phyloP scores from a whole-genome alignment of 2,797 vertebrate genomes.

The Acanthopagrus latus region DNA sequence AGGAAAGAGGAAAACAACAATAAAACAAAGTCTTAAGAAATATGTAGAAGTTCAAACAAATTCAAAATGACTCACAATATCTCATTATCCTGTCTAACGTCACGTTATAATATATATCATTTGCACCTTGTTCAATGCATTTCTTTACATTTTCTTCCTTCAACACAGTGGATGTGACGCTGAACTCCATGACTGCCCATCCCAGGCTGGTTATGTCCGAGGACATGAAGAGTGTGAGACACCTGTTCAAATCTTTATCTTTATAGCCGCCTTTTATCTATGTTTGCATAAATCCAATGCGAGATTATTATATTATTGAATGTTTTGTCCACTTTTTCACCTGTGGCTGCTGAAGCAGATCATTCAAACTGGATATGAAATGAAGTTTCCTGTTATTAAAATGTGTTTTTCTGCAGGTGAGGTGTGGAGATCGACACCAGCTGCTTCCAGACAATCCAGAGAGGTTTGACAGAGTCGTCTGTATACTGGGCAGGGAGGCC shows the following conservation, averaged over 20 bases:
- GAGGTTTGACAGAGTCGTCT: slow-evolving; percentile 85
- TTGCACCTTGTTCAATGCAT: no score
- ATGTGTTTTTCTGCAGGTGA: slow-evolving; percentile 64
- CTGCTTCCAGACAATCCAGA: slow-evolving; percentile 74
- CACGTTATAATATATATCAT: no score
- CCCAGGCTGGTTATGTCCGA: slow-evolving; percentile 85
- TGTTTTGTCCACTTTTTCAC: not conserved
- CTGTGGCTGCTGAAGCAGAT: no score
- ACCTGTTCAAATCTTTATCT: not conserved
- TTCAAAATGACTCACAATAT: no score
- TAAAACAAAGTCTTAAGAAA: no score
- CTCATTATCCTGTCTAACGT: no score
- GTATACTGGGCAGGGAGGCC: slow-evolving; percentile 83
- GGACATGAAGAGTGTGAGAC: slow-evolving; percentile 83
- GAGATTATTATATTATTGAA: not conserved
- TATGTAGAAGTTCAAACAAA: no score
- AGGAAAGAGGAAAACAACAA: no score
- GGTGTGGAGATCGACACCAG: slow-evolving; percentile 73
- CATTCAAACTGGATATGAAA: no score
- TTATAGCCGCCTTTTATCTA: not conserved
- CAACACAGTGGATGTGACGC: slow-evolving; percentile 82
- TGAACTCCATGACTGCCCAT: slow-evolving; percentile 86
- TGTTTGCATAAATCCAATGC: not conserved
- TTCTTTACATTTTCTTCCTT: not conserved
- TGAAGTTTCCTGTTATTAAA: no score